Conservation (phyloP, 2,888 invertebrate species). For the Atethmia centrago region DNA sequence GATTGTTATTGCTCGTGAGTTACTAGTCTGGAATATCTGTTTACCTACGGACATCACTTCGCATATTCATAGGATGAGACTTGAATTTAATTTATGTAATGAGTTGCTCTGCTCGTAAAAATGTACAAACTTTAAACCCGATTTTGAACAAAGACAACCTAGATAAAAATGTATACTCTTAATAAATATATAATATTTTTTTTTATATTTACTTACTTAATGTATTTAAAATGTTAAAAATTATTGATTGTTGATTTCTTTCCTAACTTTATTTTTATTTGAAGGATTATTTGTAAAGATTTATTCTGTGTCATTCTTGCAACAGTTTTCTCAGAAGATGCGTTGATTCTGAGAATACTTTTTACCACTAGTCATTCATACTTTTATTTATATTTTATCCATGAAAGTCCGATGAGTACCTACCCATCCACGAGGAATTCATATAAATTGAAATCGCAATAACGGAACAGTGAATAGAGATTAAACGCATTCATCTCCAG, state of each 20-base stretch:
- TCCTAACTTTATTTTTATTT: too few species aligned
- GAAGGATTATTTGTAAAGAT: too few species aligned
- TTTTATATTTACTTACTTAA: too few species aligned
- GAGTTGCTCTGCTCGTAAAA: neutral
- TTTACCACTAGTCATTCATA: neutral
- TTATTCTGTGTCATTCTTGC: neutral
- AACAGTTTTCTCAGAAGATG: neutral
- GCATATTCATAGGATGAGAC: neutral
- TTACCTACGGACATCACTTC: neutral
- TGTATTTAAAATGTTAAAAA: too few species aligned
- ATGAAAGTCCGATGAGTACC: neutral
- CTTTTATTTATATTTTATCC: neutral
- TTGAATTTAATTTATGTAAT: neutral
- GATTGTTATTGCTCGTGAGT: constrained; percentile 9
- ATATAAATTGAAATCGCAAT: neutral
- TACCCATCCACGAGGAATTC: neutral
- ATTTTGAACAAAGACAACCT: neutral
- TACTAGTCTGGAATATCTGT: neutral
- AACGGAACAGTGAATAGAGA: neutral
- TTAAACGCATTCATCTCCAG: neutral
- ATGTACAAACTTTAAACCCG: neutral
- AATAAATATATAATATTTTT: too few species aligned
- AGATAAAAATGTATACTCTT: neutral
- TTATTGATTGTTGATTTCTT: too few species aligned
- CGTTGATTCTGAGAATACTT: neutral